These are phyloP conservation scores for Cochlearius cochlearius DNA, from an alignment of 2,113 vertebrate species.

Conservation along the genomic window DNA sequence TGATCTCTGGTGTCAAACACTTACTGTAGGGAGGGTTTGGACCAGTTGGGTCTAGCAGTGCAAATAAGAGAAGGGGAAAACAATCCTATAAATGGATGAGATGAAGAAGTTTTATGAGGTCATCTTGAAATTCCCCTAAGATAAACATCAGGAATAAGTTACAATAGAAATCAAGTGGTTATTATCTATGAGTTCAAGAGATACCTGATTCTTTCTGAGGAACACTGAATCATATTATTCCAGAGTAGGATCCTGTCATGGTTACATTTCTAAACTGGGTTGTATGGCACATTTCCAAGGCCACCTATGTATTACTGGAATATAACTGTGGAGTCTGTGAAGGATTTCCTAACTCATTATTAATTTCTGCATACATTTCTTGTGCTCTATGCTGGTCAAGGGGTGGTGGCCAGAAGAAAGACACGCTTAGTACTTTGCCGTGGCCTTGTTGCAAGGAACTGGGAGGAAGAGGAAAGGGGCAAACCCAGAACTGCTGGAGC, in stretches of 20 bases:
- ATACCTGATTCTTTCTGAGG: neutral
- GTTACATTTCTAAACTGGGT: neutral
- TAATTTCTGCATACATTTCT: neutral
- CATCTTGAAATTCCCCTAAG: slow-evolving; percentile 41
- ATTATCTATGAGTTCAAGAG: neutral
- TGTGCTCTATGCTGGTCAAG: neutral
- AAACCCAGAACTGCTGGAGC: neutral
- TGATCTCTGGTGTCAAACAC: neutral
- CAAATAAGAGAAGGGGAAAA: neutral
- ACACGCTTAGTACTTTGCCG: neutral
- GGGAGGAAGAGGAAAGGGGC: neutral
- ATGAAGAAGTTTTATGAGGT: slow-evolving; percentile 18
- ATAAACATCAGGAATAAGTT: slow-evolving; percentile 32
- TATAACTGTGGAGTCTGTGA: neutral
- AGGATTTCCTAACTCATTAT: neutral
- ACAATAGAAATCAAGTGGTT: neutral
- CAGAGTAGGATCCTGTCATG: neutral
- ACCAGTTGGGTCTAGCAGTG: slow-evolving; percentile 4
- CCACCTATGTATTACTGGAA: neutral
- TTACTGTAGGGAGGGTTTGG: neutral
- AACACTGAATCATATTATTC: neutral
- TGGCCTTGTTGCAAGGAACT: neutral
- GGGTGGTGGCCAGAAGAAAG: neutral
- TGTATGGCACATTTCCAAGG: neutral
- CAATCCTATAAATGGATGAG: slow-evolving; percentile 41